These are phyloP conservation scores for Carduelis carduelis DNA, from an alignment of 2,797 vertebrate species.

Conservation along the genomic window DNA sequence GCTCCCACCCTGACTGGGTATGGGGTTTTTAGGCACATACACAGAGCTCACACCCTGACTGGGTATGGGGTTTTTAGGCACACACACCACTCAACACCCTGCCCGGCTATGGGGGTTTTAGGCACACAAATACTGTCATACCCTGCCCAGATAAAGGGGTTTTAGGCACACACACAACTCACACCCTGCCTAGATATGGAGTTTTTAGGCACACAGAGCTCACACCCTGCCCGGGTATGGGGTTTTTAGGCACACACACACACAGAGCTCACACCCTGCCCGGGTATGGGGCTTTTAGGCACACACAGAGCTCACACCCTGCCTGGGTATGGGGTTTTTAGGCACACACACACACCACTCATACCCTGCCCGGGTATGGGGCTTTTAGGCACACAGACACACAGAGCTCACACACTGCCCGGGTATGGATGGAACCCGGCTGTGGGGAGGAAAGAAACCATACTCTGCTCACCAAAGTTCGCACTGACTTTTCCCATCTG, in stretches of 20 bases:
- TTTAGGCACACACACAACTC: not conserved
- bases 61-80: not conserved
- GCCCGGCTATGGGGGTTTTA: not conserved
- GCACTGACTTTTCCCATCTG: too few relatives aligned
- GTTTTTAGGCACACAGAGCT: too few relatives aligned
- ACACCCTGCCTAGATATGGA: fast-evolving
- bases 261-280: not conserved
- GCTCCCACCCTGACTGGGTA: too few relatives aligned
- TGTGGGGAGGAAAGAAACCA: fast-evolving
- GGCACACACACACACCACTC: not conserved
- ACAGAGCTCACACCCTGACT: too few relatives aligned
- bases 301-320: fast-evolving
- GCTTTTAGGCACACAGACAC: not conserved
- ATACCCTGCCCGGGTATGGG: fast-evolving
- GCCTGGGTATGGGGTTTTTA: fast-evolving
- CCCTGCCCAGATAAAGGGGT: not conserved
- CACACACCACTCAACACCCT: not conserved
- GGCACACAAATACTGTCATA: not conserved
- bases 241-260: not conserved
- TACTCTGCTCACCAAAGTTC: fast-evolving
- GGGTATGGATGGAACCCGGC: fast-evolving
- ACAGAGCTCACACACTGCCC: not conserved
- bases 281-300: not conserved
- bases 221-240: too few relatives aligned
- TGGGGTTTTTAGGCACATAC: too few relatives aligned